A percentile compares a stretch with the other conserved stretches of the same genome.
phyloP scores from a whole-genome alignment of 2,888 invertebrate genomes.

The Tethea ocularis region DNA sequence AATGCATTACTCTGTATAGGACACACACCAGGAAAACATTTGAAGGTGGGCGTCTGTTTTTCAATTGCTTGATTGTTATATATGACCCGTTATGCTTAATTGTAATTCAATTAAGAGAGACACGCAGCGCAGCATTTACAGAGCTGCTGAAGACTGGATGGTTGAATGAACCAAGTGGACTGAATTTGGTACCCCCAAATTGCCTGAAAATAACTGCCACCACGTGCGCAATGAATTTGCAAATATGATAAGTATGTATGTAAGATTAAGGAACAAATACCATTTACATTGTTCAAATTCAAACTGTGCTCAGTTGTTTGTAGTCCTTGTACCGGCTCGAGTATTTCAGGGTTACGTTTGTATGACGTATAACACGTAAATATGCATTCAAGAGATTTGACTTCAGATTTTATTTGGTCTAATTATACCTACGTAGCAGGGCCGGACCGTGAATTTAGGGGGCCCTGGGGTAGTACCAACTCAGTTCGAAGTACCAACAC shows the following conservation, averaged over 20 bases:
- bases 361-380: background rate
- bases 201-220: background rate
- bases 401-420: background rate
- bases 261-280: background rate
- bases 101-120: slow-evolving; percentile 62
- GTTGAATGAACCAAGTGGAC: background rate
- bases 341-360: slow-evolving; percentile 1
- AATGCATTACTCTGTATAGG: slow-evolving; percentile 17
- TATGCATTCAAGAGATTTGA: background rate
- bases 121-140: slow-evolving; percentile 20
- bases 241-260: background rate
- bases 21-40: slow-evolving; percentile 19
- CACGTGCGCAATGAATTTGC: background rate
- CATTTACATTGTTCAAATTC: background rate
- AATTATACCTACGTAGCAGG: no score
- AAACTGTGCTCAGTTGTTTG: background rate
- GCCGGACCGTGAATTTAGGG: no score
- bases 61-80: slow-evolving; percentile 71
- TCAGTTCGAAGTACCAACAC: no score
- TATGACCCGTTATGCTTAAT: slow-evolving; percentile 63
- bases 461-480: no score
- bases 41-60: slow-evolving; percentile 54
- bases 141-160: slow-evolving; percentile 7
- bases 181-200: background rate
- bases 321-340: background rate